A percentile compares a stretch with the other conserved stretches of the same genome.
phyloP scores from a whole-genome alignment of 2,113 vertebrate species.

The Nanger granti region DNA sequence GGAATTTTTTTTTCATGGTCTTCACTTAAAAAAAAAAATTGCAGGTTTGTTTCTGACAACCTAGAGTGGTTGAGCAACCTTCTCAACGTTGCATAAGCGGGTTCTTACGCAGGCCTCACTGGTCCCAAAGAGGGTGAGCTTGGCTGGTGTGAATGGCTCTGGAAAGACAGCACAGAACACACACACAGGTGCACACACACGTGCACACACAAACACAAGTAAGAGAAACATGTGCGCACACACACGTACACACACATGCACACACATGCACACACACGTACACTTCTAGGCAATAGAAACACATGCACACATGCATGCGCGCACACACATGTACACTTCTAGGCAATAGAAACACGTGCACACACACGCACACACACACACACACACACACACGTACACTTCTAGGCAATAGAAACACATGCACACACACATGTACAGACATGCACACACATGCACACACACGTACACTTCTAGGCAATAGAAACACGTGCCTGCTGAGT shows the following conservation, averaged over 20 bases:
- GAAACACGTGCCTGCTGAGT: neutral
- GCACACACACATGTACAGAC: too few species aligned
- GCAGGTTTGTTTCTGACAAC: neutral
- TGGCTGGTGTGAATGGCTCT: accelerated
- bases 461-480: accelerated
- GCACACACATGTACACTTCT: too few species aligned
- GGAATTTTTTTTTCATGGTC: too few species aligned
- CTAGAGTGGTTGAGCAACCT: accelerated
- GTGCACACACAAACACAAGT: accelerated
- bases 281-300: too few species aligned
- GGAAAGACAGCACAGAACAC: neutral
- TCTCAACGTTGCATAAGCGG: accelerated
- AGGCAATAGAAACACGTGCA: too few species aligned
- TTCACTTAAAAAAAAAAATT: neutral
- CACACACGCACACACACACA: too few species aligned
- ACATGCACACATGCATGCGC: accelerated
- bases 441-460: too few species aligned
- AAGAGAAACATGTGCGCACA: too few species aligned
- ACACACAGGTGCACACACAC: too few species aligned
- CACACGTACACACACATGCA: accelerated
- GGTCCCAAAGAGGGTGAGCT: neutral
- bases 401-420: neutral
- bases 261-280: too few species aligned
- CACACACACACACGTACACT: too few species aligned
- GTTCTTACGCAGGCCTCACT: accelerated